Conservation (phyloP, 35 echinoderm and acorn worm genomes). For the Ophiothrix spiculata region DNA sequence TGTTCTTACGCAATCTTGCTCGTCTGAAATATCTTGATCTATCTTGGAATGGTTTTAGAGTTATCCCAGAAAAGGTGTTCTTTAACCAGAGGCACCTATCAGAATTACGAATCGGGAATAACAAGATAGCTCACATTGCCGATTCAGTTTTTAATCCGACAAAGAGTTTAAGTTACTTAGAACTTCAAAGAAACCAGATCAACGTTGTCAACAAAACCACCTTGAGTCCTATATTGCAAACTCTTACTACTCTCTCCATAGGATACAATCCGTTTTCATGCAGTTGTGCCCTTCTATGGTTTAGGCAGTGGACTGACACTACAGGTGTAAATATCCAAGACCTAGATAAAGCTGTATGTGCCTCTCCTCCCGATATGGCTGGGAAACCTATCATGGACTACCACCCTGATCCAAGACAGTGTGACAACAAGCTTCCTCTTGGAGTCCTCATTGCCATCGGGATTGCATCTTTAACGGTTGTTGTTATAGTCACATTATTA, state of each 20-base stretch:
- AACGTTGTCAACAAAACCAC: constrained; percentile 54
- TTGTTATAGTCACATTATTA: constrained; percentile 9
- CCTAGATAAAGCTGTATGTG: constrained; percentile 33
- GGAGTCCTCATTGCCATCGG: constrained; percentile 31
- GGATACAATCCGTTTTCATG: constrained; percentile 59
- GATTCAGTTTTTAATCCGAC: constrained; percentile 28
- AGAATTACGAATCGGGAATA: constrained; percentile 43
- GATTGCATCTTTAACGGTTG: background rate
- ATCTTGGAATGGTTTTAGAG: constrained; percentile 65
- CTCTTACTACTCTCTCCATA: constrained; percentile 43
- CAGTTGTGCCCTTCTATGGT: constrained; percentile 69
- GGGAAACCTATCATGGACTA: constrained; percentile 30
- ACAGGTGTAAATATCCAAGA: constrained; percentile 42
- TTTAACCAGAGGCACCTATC: constrained; percentile 9
- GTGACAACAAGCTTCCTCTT: constrained; percentile 63
- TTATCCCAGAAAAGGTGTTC: constrained; percentile 49
- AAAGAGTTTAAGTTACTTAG: constrained; percentile 27
- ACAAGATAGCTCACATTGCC: constrained; percentile 37
- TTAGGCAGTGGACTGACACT: constrained; percentile 63
- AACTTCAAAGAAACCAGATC: constrained; percentile 52
- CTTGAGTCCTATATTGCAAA: constrained; percentile 39
- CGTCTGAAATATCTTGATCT: constrained; percentile 53
- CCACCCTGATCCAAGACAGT: constrained; percentile 56
- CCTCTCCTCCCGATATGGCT: constrained; percentile 31
- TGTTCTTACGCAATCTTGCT: constrained; percentile 35